A percentile compares a stretch with the other conserved stretches of the same genome.
phyloP scores from a whole-genome alignment of 2,113 vertebrate genomes.

The Ciconia maguari region DNA sequence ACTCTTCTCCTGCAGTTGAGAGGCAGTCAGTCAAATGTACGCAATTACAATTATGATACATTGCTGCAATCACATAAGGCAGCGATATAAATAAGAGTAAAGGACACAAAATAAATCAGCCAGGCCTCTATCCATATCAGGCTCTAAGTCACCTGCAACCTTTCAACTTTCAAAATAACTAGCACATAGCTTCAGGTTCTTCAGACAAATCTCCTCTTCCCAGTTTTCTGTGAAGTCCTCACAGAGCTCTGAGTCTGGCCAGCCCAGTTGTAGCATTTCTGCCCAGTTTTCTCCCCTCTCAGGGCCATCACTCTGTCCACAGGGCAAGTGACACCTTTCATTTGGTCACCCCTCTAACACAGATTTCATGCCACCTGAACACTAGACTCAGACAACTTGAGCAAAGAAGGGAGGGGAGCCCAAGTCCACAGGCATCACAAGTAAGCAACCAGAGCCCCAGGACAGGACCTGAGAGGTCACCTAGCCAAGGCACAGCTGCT shows the following conservation, averaged over 20 bases:
- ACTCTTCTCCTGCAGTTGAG: neutral
- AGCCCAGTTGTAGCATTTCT: neutral
- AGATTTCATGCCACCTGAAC: neutral
- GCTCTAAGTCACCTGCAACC: neutral
- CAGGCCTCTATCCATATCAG: neutral
- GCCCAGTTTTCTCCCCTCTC: neutral
- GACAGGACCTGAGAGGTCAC: neutral
- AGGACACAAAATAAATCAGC: neutral
- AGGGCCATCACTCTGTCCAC: fast-evolving
- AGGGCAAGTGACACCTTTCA: neutral
- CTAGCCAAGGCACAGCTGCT: neutral
- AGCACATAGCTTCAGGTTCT: neutral
- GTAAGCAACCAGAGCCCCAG: fast-evolving
- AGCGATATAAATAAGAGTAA: neutral
- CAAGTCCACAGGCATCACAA: neutral
- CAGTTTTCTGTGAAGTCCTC: neutral
- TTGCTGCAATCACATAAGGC: neutral
- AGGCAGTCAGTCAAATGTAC: neutral
- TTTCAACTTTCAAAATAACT: neutral
- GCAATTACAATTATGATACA: neutral
- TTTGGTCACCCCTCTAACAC: neutral
- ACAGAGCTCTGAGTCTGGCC: neutral
- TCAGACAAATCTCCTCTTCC: neutral
- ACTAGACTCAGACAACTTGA: fast-evolving
- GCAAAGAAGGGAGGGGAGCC: neutral